phyloP scores from a whole-genome alignment of 2,888 invertebrate genomes.

The Entomobrya multifasciata region DNA sequence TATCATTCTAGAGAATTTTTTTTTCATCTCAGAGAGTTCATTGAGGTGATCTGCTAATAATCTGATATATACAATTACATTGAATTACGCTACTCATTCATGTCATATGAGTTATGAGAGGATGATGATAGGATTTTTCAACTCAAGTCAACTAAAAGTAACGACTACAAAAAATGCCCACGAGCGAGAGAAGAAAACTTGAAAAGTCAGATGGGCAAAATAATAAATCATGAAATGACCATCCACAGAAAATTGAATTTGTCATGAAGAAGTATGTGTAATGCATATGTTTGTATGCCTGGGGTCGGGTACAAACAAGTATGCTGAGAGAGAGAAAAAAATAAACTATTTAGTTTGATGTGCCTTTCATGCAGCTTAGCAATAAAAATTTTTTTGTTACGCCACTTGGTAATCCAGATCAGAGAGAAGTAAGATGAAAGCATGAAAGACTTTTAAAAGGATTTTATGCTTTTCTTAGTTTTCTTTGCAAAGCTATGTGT shows the following conservation, averaged over 20 bases:
- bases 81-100: too few species aligned
- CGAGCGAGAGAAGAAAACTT: neutral
- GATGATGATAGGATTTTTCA: too few species aligned
- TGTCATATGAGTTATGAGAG: too few species aligned
- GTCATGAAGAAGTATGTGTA: constrained; percentile 33
- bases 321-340: neutral
- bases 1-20: too few species aligned
- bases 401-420: neutral
- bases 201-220: neutral
- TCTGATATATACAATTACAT: too few species aligned
- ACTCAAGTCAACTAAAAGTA: too few species aligned
- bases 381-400: neutral
- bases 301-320: neutral
- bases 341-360: neutral
- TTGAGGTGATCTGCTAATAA: too few species aligned
- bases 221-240: constrained; percentile 30
- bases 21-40: too few species aligned
- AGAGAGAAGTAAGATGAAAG: neutral
- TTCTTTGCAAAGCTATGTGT: too few species aligned
- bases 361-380: neutral
- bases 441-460: too few species aligned
- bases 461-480: too few species aligned
- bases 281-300: neutral
- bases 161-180: too few species aligned
- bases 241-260: constrained; percentile 54